Percentiles rank a stretch among this genome's conserved stretches.
Evolutionary conservation across 2,888 invertebrate genomes (phyloP).

Genomic region (Lepidochitona cinerea): DNA sequence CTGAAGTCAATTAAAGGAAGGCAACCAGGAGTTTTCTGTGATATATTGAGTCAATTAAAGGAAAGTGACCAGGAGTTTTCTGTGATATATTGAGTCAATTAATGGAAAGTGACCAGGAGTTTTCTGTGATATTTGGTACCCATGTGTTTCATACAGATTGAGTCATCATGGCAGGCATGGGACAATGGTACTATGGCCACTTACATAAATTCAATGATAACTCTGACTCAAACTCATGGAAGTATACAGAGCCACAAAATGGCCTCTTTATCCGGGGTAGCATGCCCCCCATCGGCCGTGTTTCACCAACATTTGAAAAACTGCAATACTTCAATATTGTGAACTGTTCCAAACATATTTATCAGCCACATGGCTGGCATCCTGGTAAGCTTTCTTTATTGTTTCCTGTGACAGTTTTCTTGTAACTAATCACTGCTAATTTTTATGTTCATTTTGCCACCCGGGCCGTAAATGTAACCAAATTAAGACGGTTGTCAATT

Average conservation of each 20-base stretch:
- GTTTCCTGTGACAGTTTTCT: too few relatives aligned
- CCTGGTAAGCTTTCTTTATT: background rate
- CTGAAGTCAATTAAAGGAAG: too few relatives aligned
- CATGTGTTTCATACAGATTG: background rate
- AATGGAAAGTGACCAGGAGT: too few relatives aligned
- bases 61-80: too few relatives aligned
- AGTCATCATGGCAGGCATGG: background rate
- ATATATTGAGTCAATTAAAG: too few relatives aligned
- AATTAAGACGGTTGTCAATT: too few relatives aligned
- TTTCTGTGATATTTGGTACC: too few relatives aligned
- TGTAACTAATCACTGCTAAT: too few relatives aligned
- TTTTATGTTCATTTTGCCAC: too few relatives aligned
- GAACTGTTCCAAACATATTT: background rate
- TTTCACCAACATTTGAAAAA: background rate
- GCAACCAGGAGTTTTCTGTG: too few relatives aligned
- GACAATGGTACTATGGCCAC: constrained; percentile 3
- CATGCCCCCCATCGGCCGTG: background rate
- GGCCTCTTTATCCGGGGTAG: background rate
- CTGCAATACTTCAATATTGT: background rate
- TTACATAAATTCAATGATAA: background rate
- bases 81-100: too few relatives aligned
- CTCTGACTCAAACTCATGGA: background rate
- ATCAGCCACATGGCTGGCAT: background rate
- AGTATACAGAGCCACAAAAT: background rate
- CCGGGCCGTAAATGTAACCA: too few relatives aligned